These are phyloP conservation scores for Marronus borbonicus DNA, from an alignment of 2,888 invertebrate species.

Conservation along the genomic window DNA sequence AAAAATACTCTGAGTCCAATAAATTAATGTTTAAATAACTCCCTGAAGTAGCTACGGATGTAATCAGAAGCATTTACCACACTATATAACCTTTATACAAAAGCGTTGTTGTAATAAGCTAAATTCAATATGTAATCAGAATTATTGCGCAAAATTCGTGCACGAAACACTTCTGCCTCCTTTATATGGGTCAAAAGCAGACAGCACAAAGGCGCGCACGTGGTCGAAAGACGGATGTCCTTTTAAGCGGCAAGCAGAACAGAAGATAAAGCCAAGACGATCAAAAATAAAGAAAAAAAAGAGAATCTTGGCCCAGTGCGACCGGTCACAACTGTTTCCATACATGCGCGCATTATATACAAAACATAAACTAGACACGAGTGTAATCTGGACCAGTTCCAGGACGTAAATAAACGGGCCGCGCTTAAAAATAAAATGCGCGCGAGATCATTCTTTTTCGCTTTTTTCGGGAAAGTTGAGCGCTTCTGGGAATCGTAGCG, in stretches of 20 bases:
- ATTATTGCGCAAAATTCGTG: no score
- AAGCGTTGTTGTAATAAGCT: no score
- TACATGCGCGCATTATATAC: constrained; percentile 23
- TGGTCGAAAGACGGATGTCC: constrained; percentile 4
- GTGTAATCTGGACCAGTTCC: constrained; percentile 42
- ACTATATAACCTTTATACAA: no score
- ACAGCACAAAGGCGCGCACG: constrained; percentile 10
- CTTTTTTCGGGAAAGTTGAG: constrained; percentile 35
- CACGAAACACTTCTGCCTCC: background rate
- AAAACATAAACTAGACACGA: constrained; percentile 44
- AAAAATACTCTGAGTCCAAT: no score
- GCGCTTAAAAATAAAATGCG: constrained; percentile 44
- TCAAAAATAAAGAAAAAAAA: constrained; percentile 26
- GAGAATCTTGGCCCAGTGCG: constrained; percentile 24
- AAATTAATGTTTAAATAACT: no score
- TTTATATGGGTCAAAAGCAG: constrained; percentile 4
- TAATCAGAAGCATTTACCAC: no score
- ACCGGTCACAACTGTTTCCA: constrained; percentile 36
- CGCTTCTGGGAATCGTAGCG: constrained; percentile 36
- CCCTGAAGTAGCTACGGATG: no score
- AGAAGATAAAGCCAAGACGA: background rate
- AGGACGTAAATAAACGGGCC: constrained; percentile 42
- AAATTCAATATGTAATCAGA: no score
- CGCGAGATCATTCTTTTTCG: constrained; percentile 32
- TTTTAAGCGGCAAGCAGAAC: constrained; percentile 18